phyloP scores from a whole-genome alignment of 2,888 invertebrate genomes.

The Mechanitis messenoides region DNA sequence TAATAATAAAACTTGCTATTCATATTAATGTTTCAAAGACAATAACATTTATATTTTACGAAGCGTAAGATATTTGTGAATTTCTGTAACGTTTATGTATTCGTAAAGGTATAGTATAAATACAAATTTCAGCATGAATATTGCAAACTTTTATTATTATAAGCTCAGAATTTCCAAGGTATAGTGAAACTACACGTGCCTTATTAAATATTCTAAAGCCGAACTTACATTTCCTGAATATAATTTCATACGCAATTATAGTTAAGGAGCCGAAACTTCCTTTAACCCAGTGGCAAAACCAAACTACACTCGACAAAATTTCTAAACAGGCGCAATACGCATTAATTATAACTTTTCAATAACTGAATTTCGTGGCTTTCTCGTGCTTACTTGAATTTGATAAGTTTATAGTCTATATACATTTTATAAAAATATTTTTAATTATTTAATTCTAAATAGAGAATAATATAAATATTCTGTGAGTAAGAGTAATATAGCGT shows the following conservation, averaged over 20 bases:
- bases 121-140: no score
- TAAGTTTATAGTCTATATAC: no score
- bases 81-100: no score
- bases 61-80: no score
- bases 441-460: background rate
- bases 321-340: constrained; percentile 9
- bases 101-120: no score
- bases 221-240: constrained; percentile 10
- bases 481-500: no score
- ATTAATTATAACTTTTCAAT: constrained; percentile 10
- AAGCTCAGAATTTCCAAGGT: background rate
- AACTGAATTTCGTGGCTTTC: background rate
- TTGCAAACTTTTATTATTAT: constrained; percentile 3
- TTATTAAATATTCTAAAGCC: constrained; percentile 4
- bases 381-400: no score
- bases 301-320: constrained; percentile 11
- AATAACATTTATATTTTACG: no score
- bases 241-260: constrained; percentile 1
- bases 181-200: background rate
- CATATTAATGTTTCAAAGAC: no score
- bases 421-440: background rate
- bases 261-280: constrained; percentile 13
- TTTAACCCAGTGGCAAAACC: constrained; percentile 9
- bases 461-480: no score
- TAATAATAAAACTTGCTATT: no score